These are phyloP conservation scores for Olivierus martensii DNA, from an alignment of 1,140 invertebrate genomes.

Conservation along the genomic window DNA sequence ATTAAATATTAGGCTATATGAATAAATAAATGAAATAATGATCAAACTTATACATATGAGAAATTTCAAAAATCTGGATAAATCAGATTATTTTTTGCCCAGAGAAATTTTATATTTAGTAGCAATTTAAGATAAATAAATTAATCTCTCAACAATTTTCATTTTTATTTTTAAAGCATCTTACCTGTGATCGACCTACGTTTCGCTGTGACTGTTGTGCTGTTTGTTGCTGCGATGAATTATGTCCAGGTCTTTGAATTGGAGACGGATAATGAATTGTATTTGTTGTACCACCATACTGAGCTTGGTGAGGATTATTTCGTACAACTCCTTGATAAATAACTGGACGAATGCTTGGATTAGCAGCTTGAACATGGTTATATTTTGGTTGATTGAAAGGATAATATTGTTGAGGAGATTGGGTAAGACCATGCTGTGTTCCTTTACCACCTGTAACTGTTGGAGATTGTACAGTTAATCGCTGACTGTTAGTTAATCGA, in stretches of 20 bases:
- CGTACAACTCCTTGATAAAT: constrained; percentile 8
- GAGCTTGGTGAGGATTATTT: constrained; percentile 8
- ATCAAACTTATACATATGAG: too few species aligned
- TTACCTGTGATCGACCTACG: too few species aligned
- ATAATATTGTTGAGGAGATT: constrained; percentile 12
- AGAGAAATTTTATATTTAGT: too few species aligned
- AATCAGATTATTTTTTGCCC: too few species aligned
- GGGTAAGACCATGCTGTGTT: constrained; percentile 7
- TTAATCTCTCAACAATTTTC: too few species aligned
- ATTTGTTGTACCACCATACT: constrained; percentile 5
- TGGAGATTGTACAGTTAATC: background rate
- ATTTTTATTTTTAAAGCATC: too few species aligned
- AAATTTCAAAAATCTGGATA: too few species aligned
- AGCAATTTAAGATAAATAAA: too few species aligned
- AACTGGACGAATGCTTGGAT: constrained; percentile 3
- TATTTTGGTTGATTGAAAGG: constrained; percentile 13
- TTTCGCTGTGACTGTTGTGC: background rate
- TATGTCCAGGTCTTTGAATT: constrained; percentile 14
- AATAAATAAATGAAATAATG: too few species aligned
- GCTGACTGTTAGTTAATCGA: background rate
- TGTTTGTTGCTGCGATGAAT: background rate
- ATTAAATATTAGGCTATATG: too few species aligned
- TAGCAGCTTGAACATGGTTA: constrained; percentile 1
- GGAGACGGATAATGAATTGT: constrained; percentile 11
- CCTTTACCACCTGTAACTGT: constrained; percentile 1